Conservation (phyloP, 2,113 vertebrate species). For the Tiliqua scincoides region DNA sequence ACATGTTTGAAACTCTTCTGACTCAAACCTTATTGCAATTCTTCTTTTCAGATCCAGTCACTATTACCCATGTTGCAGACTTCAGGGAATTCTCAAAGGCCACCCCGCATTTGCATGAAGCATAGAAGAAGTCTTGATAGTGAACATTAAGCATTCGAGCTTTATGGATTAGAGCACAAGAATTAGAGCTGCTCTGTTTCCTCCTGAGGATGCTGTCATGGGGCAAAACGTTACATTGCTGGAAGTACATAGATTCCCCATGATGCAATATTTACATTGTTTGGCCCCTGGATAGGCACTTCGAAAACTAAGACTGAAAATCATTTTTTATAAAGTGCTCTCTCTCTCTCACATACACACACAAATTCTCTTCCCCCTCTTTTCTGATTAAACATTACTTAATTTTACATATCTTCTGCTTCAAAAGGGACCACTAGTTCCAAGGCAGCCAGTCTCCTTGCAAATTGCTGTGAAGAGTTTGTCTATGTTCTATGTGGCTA, state of each 20-base stretch:
- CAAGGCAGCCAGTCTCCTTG: background rate
- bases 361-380: background rate
- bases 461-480: background rate
- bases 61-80: slow-evolving; percentile 1
- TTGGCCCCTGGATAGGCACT: background rate
- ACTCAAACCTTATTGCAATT: background rate
- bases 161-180: slow-evolving; percentile 18
- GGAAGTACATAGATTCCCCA: background rate
- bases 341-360: background rate
- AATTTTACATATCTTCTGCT: background rate
- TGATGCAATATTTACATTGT: slow-evolving; percentile 35
- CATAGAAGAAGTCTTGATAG: slow-evolving; percentile 23
- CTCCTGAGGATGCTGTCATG: slow-evolving; percentile 21
- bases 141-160: slow-evolving; percentile 43
- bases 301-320: background rate
- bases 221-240: slow-evolving; percentile 22
- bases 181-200: background rate
- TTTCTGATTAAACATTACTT: background rate
- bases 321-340: background rate
- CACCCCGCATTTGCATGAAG: slow-evolving; percentile 14
- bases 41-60: background rate
- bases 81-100: slow-evolving; percentile 19
- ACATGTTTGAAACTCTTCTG: background rate
- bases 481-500: background rate
- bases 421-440: background rate